A percentile compares a stretch with the other conserved stretches of the same genome.
Conservation (phyloP, 30 jellyfish, hydroid and myxozoan genomes). For the Euphysa ruthae region DNA sequence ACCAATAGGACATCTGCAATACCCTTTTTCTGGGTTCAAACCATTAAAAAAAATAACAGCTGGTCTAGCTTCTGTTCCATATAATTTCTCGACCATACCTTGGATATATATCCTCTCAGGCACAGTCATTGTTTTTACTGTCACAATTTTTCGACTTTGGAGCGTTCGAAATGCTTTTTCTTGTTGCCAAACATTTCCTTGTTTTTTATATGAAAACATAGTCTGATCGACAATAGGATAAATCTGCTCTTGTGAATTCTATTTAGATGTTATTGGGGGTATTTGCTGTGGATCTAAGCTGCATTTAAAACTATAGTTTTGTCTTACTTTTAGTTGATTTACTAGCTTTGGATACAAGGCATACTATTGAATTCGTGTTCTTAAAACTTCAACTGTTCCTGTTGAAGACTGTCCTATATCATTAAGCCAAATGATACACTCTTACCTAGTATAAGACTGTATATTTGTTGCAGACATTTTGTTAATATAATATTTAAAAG, state of each 20-base stretch:
- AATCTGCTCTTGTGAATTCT: no score
- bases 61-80: not conserved
- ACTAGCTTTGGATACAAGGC: not conserved
- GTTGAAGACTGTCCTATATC: not conserved
- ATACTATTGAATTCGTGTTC: not conserved
- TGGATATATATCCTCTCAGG: not conserved
- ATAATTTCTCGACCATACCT: not conserved
- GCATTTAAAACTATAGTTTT: not conserved
- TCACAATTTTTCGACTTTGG: not conserved
- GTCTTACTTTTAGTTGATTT: not conserved
- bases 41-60: not conserved
- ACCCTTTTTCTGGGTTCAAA: not conserved
- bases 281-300: not conserved
- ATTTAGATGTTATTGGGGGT: not conserved
- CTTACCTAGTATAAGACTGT: no score
- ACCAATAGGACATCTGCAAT: not conserved
- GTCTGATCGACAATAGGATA: not conserved
- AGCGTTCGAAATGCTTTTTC: no score
- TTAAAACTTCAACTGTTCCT: not conserved
- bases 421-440: not conserved
- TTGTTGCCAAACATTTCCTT: not conserved
- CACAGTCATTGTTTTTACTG: not conserved
- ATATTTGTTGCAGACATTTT: no score
- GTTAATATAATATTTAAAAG: no score
- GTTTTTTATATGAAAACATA: not conserved